Evolutionary conservation across 2,113 vertebrate genomes (phyloP).

Genomic region (Tretioscincus oriximinensis): DNA sequence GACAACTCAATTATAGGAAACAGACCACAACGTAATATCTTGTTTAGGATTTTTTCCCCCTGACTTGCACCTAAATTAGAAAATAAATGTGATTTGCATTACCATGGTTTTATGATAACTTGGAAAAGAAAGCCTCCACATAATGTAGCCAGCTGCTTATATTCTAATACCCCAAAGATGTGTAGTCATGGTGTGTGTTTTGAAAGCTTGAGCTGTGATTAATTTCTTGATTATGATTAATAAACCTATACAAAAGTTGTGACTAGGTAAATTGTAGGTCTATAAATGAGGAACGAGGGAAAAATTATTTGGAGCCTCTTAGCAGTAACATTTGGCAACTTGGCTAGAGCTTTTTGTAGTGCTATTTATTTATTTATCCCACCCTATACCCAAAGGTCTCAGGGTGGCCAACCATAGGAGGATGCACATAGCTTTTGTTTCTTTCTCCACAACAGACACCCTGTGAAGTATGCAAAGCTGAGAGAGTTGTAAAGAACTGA

Average conservation of each 20-base stretch:
- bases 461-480: too few species aligned
- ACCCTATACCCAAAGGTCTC: too few species aligned
- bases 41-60: neutral
- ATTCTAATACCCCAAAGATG: neutral
- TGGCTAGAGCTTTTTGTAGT: too few species aligned
- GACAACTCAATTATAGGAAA: neutral
- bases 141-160: neutral
- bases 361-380: too few species aligned
- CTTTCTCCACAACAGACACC: too few species aligned
- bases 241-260: neutral
- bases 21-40: neutral
- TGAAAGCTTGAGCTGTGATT: too few species aligned
- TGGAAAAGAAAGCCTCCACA: neutral
- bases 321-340: neutral
- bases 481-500: too few species aligned
- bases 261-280: neutral
- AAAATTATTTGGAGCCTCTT: neutral
- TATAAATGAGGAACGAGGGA: neutral
- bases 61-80: too few species aligned
- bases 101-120: neutral
- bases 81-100: neutral
- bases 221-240: too few species aligned
- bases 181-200: neutral
- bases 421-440: too few species aligned
- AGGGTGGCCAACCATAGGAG: too few species aligned